Evolutionary conservation across 30 jellyfish, hydroid and myxozoan species (phyloP).

Genomic region (Hydractinia symbiolongicarpus): DNA sequence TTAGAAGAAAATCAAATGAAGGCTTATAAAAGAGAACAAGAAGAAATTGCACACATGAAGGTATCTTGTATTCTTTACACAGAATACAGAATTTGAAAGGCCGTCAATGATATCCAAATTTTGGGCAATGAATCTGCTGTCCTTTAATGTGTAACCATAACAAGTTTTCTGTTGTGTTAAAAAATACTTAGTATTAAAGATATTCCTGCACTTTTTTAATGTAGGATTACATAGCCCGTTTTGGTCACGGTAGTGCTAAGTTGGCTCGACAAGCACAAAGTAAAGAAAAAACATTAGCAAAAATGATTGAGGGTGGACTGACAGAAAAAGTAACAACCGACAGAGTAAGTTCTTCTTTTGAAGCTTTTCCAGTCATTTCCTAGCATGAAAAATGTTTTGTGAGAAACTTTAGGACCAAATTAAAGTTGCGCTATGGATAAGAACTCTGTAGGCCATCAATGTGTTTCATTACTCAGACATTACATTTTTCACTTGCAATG

Average conservation of each 20-base stretch:
- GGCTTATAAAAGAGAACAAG: constrained; percentile 91
- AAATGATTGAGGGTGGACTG: constrained; percentile 92
- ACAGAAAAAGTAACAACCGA: constrained; percentile 81
- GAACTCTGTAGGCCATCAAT: not conserved
- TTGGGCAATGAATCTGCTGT: too few relatives aligned
- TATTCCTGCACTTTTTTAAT: not conserved
- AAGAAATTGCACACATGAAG: constrained; percentile 98
- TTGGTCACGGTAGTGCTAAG: constrained; percentile 99
- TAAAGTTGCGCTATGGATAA: not conserved
- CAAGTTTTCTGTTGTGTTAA: too few relatives aligned
- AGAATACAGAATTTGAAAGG: too few relatives aligned
- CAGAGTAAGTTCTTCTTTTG: constrained; percentile 35
- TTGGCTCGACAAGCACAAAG: constrained; percentile 98
- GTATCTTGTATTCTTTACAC: constrained; percentile 17
- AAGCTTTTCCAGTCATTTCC: not conserved
- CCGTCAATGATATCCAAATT: too few relatives aligned
- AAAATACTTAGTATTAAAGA: too few relatives aligned
- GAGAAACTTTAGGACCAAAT: too few relatives aligned
- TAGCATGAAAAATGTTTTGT: not conserved
- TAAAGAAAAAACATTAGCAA: constrained; percentile 88
- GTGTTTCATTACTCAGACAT: not conserved
- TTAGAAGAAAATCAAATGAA: constrained; percentile 98
- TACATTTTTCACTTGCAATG: not conserved
- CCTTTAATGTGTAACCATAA: too few relatives aligned
- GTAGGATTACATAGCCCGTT: constrained; percentile 95